Percentiles rank a stretch among this genome's conserved stretches.
phyloP scores from a whole-genome alignment of 2,888 invertebrate genomes.

The Drosophila mettleri region DNA sequence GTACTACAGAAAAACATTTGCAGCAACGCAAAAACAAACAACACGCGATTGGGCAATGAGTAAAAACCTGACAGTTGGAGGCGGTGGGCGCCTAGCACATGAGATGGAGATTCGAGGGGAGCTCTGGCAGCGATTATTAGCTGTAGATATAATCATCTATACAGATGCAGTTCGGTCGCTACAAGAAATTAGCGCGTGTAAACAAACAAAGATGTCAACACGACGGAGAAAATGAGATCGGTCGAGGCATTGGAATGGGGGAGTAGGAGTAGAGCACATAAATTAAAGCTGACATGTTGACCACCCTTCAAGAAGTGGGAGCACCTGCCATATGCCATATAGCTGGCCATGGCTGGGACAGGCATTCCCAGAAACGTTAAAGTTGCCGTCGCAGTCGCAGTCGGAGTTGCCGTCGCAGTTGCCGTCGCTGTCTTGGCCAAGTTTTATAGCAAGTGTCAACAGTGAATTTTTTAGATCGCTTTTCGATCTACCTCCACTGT shows the following conservation, averaged over 20 bases:
- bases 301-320: constrained; percentile 46
- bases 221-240: constrained; percentile 15
- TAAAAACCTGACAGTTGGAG: constrained; percentile 43
- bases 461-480: constrained; percentile 65
- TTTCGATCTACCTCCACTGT: constrained; percentile 37
- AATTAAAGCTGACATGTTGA: constrained; percentile 56
- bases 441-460: constrained; percentile 79
- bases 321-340: constrained; percentile 50
- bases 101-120: constrained; percentile 1
- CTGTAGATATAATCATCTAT: constrained; percentile 37
- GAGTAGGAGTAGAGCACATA: constrained; percentile 32
- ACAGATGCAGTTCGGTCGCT: constrained; percentile 20
- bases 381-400: constrained; percentile 20
- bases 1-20: constrained; percentile 47
- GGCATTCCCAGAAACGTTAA: constrained; percentile 41
- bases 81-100: constrained; percentile 39
- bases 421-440: constrained; percentile 19
- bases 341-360: background rate
- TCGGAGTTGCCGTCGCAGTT: background rate
- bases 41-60: constrained; percentile 62
- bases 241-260: constrained; percentile 1
- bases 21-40: constrained; percentile 27
- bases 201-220: constrained; percentile 77
- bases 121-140: constrained; percentile 27
- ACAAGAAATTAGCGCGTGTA: constrained; percentile 73